Evolutionary conservation across 2,113 vertebrate species (phyloP).

Genomic region (Clinocottus analis): DNA sequence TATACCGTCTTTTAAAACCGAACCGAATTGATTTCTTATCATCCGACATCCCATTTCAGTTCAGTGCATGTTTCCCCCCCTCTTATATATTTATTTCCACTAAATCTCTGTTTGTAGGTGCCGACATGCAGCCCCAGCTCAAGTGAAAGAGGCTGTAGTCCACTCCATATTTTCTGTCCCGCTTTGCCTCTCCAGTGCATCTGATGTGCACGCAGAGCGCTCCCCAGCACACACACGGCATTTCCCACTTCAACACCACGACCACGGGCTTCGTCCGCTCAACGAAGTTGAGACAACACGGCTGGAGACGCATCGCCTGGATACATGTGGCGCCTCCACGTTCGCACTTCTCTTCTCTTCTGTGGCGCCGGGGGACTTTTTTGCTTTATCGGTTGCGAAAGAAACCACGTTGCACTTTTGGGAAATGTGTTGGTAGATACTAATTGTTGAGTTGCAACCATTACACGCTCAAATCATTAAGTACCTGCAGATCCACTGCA

Average conservation of each 20-base stretch:
- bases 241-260: slow-evolving; percentile 54
- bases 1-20: background rate
- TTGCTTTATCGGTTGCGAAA: slow-evolving; percentile 23
- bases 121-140: background rate
- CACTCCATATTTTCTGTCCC: slow-evolving; percentile 75
- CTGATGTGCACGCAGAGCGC: slow-evolving; percentile 60
- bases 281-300: slow-evolving; percentile 68
- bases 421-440: slow-evolving; percentile 54
- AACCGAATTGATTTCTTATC: background rate
- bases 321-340: slow-evolving; percentile 72
- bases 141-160: slow-evolving; percentile 57
- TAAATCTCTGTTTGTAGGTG: background rate
- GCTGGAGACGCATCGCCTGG: slow-evolving; percentile 45
- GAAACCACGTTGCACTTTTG: slow-evolving; percentile 3
- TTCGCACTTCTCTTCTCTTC: slow-evolving; percentile 23
- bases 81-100: background rate
- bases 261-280: slow-evolving; percentile 50
- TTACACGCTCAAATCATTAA: slow-evolving; percentile 48
- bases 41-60: background rate
- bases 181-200: slow-evolving; percentile 55
- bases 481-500: slow-evolving; percentile 69
- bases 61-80: background rate
- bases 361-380: slow-evolving; percentile 56
- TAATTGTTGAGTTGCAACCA: slow-evolving; percentile 56
- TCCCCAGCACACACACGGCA: slow-evolving; percentile 39